These are phyloP conservation scores for Drosophila pectinifera DNA, from an alignment of 1,140 invertebrate species.

Conservation along the genomic window DNA sequence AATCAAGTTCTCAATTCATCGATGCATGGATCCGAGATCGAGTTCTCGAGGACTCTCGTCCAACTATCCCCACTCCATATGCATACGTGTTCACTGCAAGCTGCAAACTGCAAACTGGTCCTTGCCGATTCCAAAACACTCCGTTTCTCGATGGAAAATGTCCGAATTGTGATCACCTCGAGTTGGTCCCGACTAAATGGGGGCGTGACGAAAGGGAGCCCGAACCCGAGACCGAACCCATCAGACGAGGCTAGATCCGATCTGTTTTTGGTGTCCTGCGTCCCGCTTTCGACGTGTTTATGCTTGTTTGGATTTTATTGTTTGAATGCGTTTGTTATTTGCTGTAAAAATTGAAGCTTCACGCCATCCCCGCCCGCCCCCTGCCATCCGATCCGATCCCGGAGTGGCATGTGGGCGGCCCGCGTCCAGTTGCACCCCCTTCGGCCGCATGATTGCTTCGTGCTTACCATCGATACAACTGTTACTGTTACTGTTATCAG, in stretches of 20 bases:
- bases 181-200: neutral
- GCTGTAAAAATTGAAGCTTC: slow-evolving; percentile 65
- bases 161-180: slow-evolving; percentile 30
- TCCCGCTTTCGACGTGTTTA: slow-evolving; percentile 61
- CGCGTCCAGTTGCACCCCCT: slow-evolving; percentile 27
- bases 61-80: slow-evolving; percentile 18
- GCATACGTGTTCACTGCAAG: slow-evolving; percentile 40
- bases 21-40: slow-evolving; percentile 35
- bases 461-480: slow-evolving; percentile 25
- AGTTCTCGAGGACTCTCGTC: slow-evolving; percentile 15
- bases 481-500: slow-evolving; percentile 28
- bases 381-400: too few relatives aligned
- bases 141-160: slow-evolving; percentile 29
- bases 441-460: slow-evolving; percentile 46
- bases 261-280: slow-evolving; percentile 11
- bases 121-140: slow-evolving; percentile 28
- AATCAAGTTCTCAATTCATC: slow-evolving; percentile 60
- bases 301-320: slow-evolving; percentile 76
- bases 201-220: slow-evolving; percentile 48
- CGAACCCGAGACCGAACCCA: neutral
- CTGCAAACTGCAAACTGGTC: slow-evolving; percentile 14
- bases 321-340: slow-evolving; percentile 66
- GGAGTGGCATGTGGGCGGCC: slow-evolving; percentile 12
- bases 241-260: slow-evolving; percentile 3
- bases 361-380: slow-evolving; percentile 9